Base-by-base conservation (phyloP, 2,797 vertebrate genomes). In the Cephalopachus bancanus region DNA sequence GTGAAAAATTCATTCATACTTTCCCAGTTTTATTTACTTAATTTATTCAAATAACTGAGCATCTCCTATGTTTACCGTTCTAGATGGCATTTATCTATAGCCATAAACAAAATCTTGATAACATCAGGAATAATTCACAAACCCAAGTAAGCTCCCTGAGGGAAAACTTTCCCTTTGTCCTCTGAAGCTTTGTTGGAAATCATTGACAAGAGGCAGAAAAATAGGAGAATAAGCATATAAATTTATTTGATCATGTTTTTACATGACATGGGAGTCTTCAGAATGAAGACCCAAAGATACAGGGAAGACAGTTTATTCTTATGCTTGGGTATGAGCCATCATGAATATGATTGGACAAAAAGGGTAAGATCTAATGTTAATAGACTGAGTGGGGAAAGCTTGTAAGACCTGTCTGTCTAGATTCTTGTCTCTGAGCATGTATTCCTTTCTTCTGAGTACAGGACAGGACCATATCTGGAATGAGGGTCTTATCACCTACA, bases 41-140 rank as follows among this genome's bases (percentile, higher is more conserved):
- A 67, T 62, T 86, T 53, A 79, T 20, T 92, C 72, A 67, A 83
- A 91, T 85, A 30, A 81, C 10, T 30, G 24, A 85, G 59, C 93
- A 95, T 24, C 49, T 93, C 72, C 51, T 65, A 33, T n/a, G 20
- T 11, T 75, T 81, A 51, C 57, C 44, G 9, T 55, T 71, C 44
- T 88, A 91, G n/a, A 55, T 57, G 33, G 94, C 59, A 90, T 10
- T 37, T 37, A 85, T 17, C 75, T 14, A 91, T 1, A 83, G 62
- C 75, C 86, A 57, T 37, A 83, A 94, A 88, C 62, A 86, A 86
- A 89, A 72, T 62, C 80, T 93, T 83, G 51, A 30, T 9, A 37
- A 75, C 3, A 59, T 94, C 86, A 91, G n/a, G 30, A 93, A 49
- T 84, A 91, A 94, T 33, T 87, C 76, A 89, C 78, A 86, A 64